Evolutionary conservation across 2,113 vertebrate species (phyloP).

Genomic region (Pogona vitticeps): DNA sequence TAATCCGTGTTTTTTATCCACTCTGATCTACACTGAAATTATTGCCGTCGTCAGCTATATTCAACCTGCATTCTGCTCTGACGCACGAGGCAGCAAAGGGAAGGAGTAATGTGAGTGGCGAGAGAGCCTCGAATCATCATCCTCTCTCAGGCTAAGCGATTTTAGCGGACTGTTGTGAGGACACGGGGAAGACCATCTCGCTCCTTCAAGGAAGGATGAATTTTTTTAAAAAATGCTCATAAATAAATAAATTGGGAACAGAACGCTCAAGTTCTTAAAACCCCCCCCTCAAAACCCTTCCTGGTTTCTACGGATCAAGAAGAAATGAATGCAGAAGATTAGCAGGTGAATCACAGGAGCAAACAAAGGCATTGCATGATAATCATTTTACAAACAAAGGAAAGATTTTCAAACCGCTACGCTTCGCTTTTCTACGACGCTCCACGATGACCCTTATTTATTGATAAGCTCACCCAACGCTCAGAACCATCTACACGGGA

Average conservation of each 20-base stretch:
- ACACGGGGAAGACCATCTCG: neutral
- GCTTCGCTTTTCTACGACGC: too few relatives aligned
- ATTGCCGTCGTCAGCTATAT: too few relatives aligned
- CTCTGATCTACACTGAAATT: too few relatives aligned
- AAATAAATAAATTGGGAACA: neutral
- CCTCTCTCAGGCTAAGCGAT: neutral
- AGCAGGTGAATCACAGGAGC: neutral
- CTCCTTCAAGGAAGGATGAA: neutral
- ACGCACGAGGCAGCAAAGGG: too few relatives aligned
- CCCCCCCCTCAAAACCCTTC: neutral
- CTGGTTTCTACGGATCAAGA: neutral
- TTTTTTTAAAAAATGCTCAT: neutral
- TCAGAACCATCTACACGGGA: too few relatives aligned
- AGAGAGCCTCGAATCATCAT: neutral
- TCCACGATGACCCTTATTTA: too few relatives aligned
- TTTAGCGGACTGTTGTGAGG: neutral
- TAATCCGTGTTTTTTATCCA: too few relatives aligned
- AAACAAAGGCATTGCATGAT: neutral
- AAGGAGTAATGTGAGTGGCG: too few relatives aligned
- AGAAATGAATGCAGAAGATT: neutral
- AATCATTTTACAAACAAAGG: neutral
- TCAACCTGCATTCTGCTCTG: too few relatives aligned
- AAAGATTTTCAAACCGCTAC: neutral
- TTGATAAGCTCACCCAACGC: too few relatives aligned
- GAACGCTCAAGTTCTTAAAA: neutral